Conservation (phyloP, 2,888 invertebrate species). For the Diarsia mendica region DNA sequence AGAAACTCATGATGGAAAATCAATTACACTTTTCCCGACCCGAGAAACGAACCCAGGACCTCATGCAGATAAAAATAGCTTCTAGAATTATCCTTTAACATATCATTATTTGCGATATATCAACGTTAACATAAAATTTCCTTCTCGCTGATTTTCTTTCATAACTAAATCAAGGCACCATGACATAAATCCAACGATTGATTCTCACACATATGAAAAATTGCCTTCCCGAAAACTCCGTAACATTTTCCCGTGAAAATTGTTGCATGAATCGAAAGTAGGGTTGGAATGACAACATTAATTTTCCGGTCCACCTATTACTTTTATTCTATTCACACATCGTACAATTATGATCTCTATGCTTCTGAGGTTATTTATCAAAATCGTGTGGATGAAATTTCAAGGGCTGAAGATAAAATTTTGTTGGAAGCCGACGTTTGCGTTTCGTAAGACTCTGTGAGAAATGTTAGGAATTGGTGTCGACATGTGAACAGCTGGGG, state of each 20-base stretch:
- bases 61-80: background rate
- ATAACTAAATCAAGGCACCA: conserved; percentile 27
- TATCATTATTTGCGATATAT: background rate
- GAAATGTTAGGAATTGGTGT: conserved; percentile 75
- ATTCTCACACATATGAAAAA: conserved; percentile 60
- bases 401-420: conserved; percentile 46
- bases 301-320: conserved; percentile 73
- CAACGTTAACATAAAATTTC: background rate
- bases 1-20: no score
- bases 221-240: conserved; percentile 57
- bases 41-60: no score
- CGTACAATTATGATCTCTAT: conserved; percentile 36
- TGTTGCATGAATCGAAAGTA: conserved; percentile 72
- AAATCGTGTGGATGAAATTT: conserved; percentile 48
- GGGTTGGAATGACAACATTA: conserved; percentile 75
- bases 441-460: conserved; percentile 72
- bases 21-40: no score
- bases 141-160: background rate
- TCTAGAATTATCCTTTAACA: background rate
- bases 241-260: conserved; percentile 70
- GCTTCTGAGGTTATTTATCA: conserved; percentile 53
- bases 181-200: conserved; percentile 58
- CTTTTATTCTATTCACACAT: conserved; percentile 30
- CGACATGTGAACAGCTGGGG: conserved; percentile 74
- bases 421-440: conserved; percentile 66